Base-by-base conservation (phyloP, 2,888 invertebrate species). In the Xestia c-nigrum region DNA sequence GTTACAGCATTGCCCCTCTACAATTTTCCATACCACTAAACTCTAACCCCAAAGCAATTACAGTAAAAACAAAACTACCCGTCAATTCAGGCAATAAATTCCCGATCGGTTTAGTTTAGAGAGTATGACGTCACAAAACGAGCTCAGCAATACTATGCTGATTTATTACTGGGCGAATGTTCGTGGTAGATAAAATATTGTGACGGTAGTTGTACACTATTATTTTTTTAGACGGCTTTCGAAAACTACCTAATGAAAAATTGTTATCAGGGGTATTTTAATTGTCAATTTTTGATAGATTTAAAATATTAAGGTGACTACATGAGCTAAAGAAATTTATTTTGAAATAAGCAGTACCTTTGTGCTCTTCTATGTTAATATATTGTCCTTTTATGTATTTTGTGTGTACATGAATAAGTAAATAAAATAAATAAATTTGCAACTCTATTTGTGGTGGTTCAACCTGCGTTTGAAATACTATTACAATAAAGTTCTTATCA, bases 41-140 rank as follows among this genome's bases (percentile, higher is more conserved):
- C 71, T 76, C 61, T 14, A 61, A 21, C 38, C 47, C 72, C n/a
- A n/a, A 47, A 63, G 14, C 50, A 43, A 55, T 57, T 72, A 72
- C 16, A 66, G 50, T 70, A 46, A 72, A 83, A 83, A 80, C 66
- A 59, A 76, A 76, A 74, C 68, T 71, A 74, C 43, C 73, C 47
- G 61, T 79, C 72, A 61, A 67, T 71, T 72, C 31, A 14, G 10
- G 74, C 77, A 50, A 87, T 86, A 86, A 87, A 87, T 86, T 74
- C 67, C 40, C 68, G 38, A 74, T 78, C 72, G 69, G 74, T 74
- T 76, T 65, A 78, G 69, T 57, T 72, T 72, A 69, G 50, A 72
- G 72, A 65, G 72, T 73, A 82, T 83, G 80, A 83, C 80, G 85
- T 83, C 76, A 76, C 64, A 66, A 78, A 52, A 61, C 68, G 50